A percentile compares a stretch with the other conserved stretches of the same genome.
Conservation (phyloP, 1,140 invertebrate species). For the Tribolium madens region DNA sequence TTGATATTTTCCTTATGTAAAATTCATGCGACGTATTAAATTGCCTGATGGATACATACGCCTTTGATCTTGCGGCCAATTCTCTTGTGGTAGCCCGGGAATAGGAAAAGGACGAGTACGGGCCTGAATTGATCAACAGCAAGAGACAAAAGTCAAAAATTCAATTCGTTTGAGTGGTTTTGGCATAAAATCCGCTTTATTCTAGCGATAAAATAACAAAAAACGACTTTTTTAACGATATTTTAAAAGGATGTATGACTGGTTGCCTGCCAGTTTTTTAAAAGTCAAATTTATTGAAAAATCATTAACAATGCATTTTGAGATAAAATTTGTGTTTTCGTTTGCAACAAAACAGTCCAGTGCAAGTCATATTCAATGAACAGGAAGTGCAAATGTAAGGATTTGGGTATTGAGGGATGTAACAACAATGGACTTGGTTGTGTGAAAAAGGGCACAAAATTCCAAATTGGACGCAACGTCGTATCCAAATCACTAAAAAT, state of each 20-base stretch:
- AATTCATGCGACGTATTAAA: conserved; percentile 33
- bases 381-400: neutral
- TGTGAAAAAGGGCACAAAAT: neutral
- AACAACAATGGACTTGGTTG: neutral
- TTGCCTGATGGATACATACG: neutral
- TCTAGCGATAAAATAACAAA: neutral
- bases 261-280: no score
- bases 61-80: neutral
- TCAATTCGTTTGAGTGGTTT: no score
- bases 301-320: no score
- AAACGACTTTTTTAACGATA: no score
- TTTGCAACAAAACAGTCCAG: neutral
- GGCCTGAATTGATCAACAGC: neutral
- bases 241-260: no score
- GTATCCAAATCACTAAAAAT: neutral
- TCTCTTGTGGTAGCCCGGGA: neutral
- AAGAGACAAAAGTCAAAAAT: neutral
- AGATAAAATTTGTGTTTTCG: conserved; percentile 21
- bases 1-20: conserved; percentile 15
- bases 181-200: neutral
- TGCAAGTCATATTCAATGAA: neutral
- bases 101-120: neutral
- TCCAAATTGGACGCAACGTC: neutral
- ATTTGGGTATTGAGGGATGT: neutral
- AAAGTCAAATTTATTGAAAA: no score